Evolutionary conservation across 2,888 invertebrate genomes (phyloP).

Genomic region (Cephus rjabovi): DNA sequence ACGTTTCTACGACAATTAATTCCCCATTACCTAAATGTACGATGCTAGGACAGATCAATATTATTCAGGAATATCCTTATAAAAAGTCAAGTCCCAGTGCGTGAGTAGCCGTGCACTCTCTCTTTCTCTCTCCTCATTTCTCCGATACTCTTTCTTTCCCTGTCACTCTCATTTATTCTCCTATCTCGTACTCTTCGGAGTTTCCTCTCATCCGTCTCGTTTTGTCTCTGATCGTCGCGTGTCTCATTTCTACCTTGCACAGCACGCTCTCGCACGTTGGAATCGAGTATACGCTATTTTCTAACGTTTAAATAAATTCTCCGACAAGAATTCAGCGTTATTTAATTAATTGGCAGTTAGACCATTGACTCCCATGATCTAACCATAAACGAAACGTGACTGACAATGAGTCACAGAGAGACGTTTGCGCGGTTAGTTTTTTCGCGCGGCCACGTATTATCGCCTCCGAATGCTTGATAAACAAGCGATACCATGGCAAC

Average conservation of each 20-base stretch:
- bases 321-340: not conserved
- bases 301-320: not conserved
- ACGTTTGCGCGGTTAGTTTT: not conserved
- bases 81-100: constrained; percentile 9
- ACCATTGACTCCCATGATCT: not conserved
- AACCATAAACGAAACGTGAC: not conserved
- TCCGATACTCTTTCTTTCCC: constrained; percentile 3
- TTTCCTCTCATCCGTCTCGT: not conserved
- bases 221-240: not conserved
- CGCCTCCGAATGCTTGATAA: constrained; percentile 12
- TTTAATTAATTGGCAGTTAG: not conserved
- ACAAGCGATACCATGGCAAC: constrained; percentile 28
- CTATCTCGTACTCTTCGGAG: not conserved
- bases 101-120: constrained; percentile 35
- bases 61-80: not conserved
- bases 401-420: not conserved
- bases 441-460: not conserved
- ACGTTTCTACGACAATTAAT: not conserved
- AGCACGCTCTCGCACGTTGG: not conserved
- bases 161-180: constrained; percentile 21
- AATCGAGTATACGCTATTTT: not conserved
- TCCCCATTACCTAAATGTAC: not conserved
- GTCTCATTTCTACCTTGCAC: not conserved
- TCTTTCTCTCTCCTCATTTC: constrained; percentile 16
- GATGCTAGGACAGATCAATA: not conserved